Evolutionary conservation across 2,888 invertebrate species (phyloP), one percentile per base, ranked within the genome.

Genomic region (Limenitis camilla): DNA sequence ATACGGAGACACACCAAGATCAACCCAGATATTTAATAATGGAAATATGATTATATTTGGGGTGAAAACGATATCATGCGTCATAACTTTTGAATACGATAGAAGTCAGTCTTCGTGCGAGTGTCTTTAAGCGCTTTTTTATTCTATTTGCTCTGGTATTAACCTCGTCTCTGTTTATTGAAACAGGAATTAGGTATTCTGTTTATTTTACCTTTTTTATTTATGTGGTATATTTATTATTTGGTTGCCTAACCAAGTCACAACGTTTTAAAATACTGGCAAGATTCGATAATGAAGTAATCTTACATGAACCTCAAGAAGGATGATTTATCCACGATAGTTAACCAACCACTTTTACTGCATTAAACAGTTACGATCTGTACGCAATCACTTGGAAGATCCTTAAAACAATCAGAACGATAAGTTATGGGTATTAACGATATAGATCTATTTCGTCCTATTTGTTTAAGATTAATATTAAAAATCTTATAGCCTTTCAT

Each of bases 31-130:
- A 57, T 58, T 53, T 58, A 59, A 61, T 59, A 57, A 59, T 61
- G 56, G 51, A 44, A 54, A 58, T 56, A 59, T 55, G 55, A 58
- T 60, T 59, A 56, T 59, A 50, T 52, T 59, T 39, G 48, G 58
- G 47, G 51, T 43, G 60, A 54, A 52, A 58, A 56, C 52, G 60
- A 52, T 53, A 45, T 52, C 49, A 30, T 52, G 40, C 44, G 45
- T 55, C 56, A 41, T 59, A 53, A 55, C 50, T 55, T 32, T 11
- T 46, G 38, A 39, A 49, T 42, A 29, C 42, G 33, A 33, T 42
- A 19, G 41, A 32, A 36, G 42, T 39, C 44, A 40, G 40, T 41
- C 44, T 52, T 48, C 10, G 40, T 40, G 40, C 30, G 57, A 35
- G 52, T 54, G 57, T 43, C 31, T 52, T 54, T 54, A 52, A 57